These are phyloP conservation scores for Nemoura dubitans DNA, from an alignment of 2,888 invertebrate species.

Conservation along the genomic window DNA sequence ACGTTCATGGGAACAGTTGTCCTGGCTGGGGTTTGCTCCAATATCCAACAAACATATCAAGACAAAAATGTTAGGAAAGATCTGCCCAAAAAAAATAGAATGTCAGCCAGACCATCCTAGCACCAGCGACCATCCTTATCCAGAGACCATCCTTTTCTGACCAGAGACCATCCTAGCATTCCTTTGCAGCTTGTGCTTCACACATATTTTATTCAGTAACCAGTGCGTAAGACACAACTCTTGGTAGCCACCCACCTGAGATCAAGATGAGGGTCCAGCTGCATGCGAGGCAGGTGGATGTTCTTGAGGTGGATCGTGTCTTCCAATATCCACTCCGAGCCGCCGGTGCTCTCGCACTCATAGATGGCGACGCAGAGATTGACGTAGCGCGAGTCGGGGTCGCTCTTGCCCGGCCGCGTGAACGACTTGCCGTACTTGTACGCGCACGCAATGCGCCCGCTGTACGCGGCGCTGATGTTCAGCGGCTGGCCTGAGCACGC, in stretches of 20 bases:
- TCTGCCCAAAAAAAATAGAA: too few species aligned
- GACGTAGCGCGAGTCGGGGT: slow-evolving; percentile 84
- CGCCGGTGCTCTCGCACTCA: slow-evolving; percentile 99
- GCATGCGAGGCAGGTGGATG: slow-evolving; percentile 84
- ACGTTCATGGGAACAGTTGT: too few species aligned
- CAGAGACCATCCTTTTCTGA: too few species aligned
- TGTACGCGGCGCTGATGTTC: slow-evolving; percentile 96
- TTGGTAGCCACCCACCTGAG: slow-evolving; percentile 70
- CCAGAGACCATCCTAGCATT: too few species aligned
- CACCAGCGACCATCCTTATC: too few species aligned
- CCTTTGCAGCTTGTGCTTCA: too few species aligned
- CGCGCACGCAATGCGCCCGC: slow-evolving; percentile 96
- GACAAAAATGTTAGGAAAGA: too few species aligned
- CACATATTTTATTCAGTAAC: too few species aligned
- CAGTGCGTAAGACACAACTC: too few species aligned
- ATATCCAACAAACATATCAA: too few species aligned
- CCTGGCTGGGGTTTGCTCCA: too few species aligned
- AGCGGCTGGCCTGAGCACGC: slow-evolving; percentile 76
- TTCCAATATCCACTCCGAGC: slow-evolving; percentile 87
- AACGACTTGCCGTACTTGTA: slow-evolving; percentile 94
- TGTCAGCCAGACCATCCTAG: too few species aligned
- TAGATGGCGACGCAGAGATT: slow-evolving; percentile 95
- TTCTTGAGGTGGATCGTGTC: slow-evolving; percentile 95
- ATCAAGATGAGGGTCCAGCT: slow-evolving; percentile 83
- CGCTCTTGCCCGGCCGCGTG: slow-evolving; percentile 78